Evolutionary conservation across 2,888 invertebrate genomes (phyloP).

Genomic region (Odontocerum albicorne): DNA sequence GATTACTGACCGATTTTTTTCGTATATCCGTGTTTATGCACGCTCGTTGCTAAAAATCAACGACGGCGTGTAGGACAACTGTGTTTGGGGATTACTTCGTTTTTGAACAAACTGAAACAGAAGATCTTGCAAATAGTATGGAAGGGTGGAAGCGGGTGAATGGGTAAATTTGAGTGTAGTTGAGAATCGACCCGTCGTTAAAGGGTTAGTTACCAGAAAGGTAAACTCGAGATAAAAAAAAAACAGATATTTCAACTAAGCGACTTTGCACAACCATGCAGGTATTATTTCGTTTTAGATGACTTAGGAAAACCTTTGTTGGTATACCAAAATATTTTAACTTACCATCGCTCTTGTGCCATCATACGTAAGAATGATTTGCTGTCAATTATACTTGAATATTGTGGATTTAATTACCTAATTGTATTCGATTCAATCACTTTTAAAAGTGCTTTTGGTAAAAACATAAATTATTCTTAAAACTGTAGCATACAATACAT

Average conservation of each 20-base stretch:
- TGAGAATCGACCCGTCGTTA: slow-evolving; percentile 36
- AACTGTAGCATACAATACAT: too few species aligned
- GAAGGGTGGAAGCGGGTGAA: slow-evolving; percentile 18
- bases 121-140: slow-evolving; percentile 11
- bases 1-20: slow-evolving; percentile 12
- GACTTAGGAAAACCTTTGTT: slow-evolving; percentile 31
- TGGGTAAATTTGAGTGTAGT: slow-evolving; percentile 26
- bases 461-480: too few species aligned
- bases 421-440: too few species aligned
- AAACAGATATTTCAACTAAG: slow-evolving; percentile 28
- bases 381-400: too few species aligned
- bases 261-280: slow-evolving; percentile 35
- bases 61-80: slow-evolving; percentile 5
- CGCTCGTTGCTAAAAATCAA: too few species aligned
- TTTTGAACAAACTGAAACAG: slow-evolving; percentile 32
- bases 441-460: too few species aligned
- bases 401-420: too few species aligned
- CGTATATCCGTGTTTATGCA: background rate
- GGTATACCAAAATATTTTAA: slow-evolving; percentile 13
- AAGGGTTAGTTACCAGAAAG: slow-evolving; percentile 37
- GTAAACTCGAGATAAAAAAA: slow-evolving; percentile 32
- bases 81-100: slow-evolving; percentile 10
- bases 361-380: background rate
- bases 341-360: background rate
- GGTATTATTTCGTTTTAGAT: slow-evolving; percentile 18